A percentile compares a stretch with the other conserved stretches of the same genome.
phyloP scores from a whole-genome alignment of 1,140 invertebrate species.

The Ridgeia piscesae region DNA sequence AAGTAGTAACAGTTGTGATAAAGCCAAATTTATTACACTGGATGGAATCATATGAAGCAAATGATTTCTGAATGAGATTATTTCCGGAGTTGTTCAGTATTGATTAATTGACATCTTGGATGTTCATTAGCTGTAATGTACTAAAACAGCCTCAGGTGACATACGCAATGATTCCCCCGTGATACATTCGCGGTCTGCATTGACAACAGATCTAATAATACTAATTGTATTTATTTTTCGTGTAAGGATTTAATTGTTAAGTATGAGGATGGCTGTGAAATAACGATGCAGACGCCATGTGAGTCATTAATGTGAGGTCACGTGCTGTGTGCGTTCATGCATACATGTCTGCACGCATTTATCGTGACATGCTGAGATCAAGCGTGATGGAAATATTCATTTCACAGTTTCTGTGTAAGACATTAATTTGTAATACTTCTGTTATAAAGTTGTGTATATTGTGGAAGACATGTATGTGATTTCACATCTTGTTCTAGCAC shows the following conservation, averaged over 20 bases:
- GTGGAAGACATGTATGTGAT: background rate
- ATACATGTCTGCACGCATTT: background rate
- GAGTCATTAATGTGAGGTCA: background rate
- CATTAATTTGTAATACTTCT: too few relatives aligned
- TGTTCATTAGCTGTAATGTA: background rate
- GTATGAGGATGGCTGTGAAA: background rate
- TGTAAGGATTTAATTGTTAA: background rate
- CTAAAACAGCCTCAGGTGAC: background rate
- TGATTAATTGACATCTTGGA: background rate
- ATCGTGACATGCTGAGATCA: background rate
- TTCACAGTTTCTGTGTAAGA: too few relatives aligned
- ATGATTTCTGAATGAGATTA: background rate
- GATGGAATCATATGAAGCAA: background rate
- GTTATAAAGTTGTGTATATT: too few relatives aligned
- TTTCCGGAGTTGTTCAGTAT: background rate
- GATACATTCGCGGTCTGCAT: background rate
- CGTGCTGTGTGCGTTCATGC: background rate
- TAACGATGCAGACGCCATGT: background rate
- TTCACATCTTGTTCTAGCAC: background rate
- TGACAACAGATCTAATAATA: background rate
- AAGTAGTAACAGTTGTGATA: background rate
- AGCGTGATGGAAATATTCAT: background rate
- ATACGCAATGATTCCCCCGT: background rate
- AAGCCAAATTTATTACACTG: background rate
- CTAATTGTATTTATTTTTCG: background rate